Evolutionary conservation across 2,113 vertebrate genomes (phyloP).

Genomic region (Tricholaema leucomelas): DNA sequence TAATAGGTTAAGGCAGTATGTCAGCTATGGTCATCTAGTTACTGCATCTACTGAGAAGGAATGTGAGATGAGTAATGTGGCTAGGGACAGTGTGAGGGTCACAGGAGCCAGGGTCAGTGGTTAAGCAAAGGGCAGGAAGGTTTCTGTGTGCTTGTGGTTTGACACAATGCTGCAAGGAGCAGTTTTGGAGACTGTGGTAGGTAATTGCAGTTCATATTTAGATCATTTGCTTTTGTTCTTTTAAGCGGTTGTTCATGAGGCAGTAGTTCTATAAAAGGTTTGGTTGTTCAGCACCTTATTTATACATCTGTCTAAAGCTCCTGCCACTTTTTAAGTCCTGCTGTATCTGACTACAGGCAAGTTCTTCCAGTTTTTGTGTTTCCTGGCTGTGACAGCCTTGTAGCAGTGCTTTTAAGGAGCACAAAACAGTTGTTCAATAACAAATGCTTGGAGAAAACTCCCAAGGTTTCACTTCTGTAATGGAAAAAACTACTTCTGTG

Average conservation of each 20-base stretch:
- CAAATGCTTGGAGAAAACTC: not conserved
- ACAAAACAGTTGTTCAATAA: not conserved
- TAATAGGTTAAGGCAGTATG: constrained; percentile 7
- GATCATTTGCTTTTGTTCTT: not conserved
- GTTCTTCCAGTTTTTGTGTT: not conserved
- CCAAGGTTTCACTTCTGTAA: not conserved
- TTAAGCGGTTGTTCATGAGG: not conserved
- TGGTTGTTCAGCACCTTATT: not conserved
- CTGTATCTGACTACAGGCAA: not conserved
- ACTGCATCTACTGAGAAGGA: not conserved
- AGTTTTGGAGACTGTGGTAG: not conserved
- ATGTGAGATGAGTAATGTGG: not conserved
- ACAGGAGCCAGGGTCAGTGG: not conserved
- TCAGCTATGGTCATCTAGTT: not conserved
- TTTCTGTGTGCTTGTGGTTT: not conserved
- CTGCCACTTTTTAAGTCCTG: not conserved
- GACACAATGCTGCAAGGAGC: not conserved
- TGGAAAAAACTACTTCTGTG: not conserved
- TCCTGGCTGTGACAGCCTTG: not conserved
- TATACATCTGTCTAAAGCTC: not conserved
- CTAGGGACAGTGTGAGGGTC: not conserved
- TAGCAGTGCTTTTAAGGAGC: not conserved
- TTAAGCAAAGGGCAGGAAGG: not conserved
- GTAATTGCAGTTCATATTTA: not conserved
- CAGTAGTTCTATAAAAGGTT: not conserved